Base-by-base conservation (phyloP, 1,140 invertebrate species). In the Drosophila lowei region DNA sequence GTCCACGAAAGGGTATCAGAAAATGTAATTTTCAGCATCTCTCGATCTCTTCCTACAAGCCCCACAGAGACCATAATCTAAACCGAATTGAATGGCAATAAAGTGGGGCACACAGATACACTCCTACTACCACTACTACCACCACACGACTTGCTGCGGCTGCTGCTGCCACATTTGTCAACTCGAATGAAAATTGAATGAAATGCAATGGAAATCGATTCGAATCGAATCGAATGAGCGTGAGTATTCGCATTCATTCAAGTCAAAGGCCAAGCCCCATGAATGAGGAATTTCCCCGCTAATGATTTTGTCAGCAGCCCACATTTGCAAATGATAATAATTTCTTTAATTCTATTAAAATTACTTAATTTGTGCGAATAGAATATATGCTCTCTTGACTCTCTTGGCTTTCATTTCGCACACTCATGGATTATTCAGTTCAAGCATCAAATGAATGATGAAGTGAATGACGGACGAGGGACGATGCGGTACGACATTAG, bases 121-220 rank as follows among this genome's bases (percentile, higher is more conserved):
- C 23, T 16, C 25, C 18, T 11, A 60, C 38, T n/a, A n/a, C n/a
- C n/a, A n/a, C n/a, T n/a, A n/a, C n/a, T n/a, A 23, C 13, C 11
- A 6, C 28, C 28, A 53, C 49, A 48, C 34, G 16, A 43, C 44
- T 49, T 59, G 43, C 56, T 73, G 60, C 21, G 4, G 23, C 23
- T 25, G 57, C 53, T 71, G 79, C 65, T 75, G 79, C 65, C 77
- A 77, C 81, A 86, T 86, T 86, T 86, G 77, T 86, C 81, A 88
- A 88, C 78, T 77, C 73, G 77, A 86, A 77, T 79, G 68, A 86
- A 85, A 86, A 86, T 85, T 38, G 77, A 86, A 77, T 85, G 65
- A 86, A 86, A 85, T 70, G 50, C 77, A 74, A 62, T 80, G 77
- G 61, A 80, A 64, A 68, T 59, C 49, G 50, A 18, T 18, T 18